phyloP scores from a whole-genome alignment of 2,113 vertebrate species.

The Aldabrachelys gigantea region DNA sequence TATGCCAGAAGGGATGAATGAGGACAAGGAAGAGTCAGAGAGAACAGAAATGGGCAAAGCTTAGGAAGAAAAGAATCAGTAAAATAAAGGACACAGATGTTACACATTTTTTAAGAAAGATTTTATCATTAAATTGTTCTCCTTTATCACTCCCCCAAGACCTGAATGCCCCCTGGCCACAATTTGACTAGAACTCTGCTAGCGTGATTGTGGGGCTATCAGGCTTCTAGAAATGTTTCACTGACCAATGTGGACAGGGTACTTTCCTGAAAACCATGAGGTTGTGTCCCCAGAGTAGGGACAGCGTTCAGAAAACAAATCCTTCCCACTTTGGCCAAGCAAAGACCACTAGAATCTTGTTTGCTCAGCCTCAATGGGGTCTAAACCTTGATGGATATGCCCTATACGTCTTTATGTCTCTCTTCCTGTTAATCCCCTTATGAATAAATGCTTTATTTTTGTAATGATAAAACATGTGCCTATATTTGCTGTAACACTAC shows the following conservation, averaged over 20 bases:
- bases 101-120: background rate
- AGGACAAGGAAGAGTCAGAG: background rate
- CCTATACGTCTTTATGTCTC: background rate
- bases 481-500: background rate
- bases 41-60: background rate
- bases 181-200: background rate
- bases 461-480: background rate
- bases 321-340: background rate
- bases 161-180: background rate
- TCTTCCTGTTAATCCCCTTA: background rate
- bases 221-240: background rate
- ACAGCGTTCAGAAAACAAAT: background rate
- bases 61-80: background rate
- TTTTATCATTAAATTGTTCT: background rate
- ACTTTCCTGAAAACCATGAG: background rate
- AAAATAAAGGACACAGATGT: background rate
- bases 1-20: accelerated
- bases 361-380: background rate
- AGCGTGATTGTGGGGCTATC: background rate
- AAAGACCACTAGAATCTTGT: background rate
- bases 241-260: background rate
- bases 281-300: background rate
- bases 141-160: accelerated
- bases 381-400: background rate
- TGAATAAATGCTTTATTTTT: background rate